A percentile compares a stretch with the other conserved stretches of the same genome.
phyloP scores from a whole-genome alignment of 2,797 vertebrate genomes.

The Notolepis coatsorum region DNA sequence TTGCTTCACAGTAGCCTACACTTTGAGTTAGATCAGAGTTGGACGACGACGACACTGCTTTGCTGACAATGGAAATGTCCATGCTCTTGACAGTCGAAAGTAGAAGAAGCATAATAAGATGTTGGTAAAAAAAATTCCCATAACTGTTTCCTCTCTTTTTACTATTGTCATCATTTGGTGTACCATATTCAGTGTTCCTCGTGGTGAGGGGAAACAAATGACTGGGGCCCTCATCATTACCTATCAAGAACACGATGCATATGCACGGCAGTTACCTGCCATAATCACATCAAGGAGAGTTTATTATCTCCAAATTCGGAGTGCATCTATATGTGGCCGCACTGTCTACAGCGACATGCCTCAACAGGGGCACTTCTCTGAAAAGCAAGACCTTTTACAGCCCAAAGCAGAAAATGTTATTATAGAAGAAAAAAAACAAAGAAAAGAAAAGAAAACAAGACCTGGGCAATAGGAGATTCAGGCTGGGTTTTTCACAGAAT shows the following conservation, averaged over 20 bases:
- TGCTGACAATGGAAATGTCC: constrained; percentile 38
- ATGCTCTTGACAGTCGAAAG: constrained; percentile 28
- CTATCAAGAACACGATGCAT: constrained; percentile 25
- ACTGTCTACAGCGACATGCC: constrained; percentile 51
- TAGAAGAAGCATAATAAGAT: constrained; percentile 8
- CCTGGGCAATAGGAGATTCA: background rate
- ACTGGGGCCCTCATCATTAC: background rate
- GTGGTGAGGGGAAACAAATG: background rate
- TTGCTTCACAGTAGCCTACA: constrained; percentile 61
- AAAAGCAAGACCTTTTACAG: constrained; percentile 24
- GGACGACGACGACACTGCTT: constrained; percentile 2
- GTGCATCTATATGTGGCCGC: constrained; percentile 24
- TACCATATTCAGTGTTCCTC: constrained; percentile 20
- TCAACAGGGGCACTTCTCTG: constrained; percentile 32
- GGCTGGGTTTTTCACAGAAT: background rate
- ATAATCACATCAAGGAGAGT: constrained; percentile 46
- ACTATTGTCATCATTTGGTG: background rate
- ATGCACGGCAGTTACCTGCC: constrained; percentile 27
- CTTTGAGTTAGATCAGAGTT: constrained; percentile 41
- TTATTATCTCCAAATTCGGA: constrained; percentile 56
- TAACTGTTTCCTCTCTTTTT: constrained; percentile 27
- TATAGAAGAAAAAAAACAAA: constrained; percentile 12
- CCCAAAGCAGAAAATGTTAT: constrained; percentile 10
- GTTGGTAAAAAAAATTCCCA: constrained; percentile 30
- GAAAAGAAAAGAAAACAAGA: background rate